phyloP scores from a whole-genome alignment of 1,140 invertebrate genomes.

The Tachypleus tridentatus region DNA sequence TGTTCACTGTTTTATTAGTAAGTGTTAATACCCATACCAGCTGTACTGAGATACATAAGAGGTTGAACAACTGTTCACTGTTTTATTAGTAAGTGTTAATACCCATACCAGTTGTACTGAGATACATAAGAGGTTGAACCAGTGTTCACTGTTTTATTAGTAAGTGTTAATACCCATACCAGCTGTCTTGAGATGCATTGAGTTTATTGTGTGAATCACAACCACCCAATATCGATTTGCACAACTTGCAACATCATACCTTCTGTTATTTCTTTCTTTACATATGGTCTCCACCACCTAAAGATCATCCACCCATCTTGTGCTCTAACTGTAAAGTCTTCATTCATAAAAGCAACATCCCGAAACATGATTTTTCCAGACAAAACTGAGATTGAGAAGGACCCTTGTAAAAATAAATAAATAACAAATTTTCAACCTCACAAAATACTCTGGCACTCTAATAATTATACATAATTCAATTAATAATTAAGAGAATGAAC shows the following conservation, averaged over 20 bases:
- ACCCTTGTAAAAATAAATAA: constrained; percentile 45
- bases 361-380: constrained; percentile 98
- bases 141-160: too few species aligned
- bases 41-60: too few species aligned
- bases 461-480: not conserved
- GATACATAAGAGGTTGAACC: too few species aligned
- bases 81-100: too few species aligned
- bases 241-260: constrained; percentile 39
- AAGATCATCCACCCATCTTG: constrained; percentile 97
- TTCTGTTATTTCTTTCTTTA: constrained; percentile 88
- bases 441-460: not conserved
- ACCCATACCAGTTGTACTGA: too few species aligned
- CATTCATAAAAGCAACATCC: constrained; percentile 85
- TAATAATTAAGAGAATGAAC: not conserved
- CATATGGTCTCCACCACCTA: constrained; percentile 87
- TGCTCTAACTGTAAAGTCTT: constrained; percentile 83
- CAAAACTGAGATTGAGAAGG: constrained; percentile 82
- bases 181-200: not conserved
- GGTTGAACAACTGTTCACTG: too few species aligned
- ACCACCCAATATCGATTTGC: too few species aligned
- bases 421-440: constrained; percentile 1
- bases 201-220: constrained; percentile 17
- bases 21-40: too few species aligned
- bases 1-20: too few species aligned
- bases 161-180: too few species aligned